These are phyloP conservation scores for Parotia lawesii DNA, from an alignment of 2,113 vertebrate species.

Conservation along the genomic window DNA sequence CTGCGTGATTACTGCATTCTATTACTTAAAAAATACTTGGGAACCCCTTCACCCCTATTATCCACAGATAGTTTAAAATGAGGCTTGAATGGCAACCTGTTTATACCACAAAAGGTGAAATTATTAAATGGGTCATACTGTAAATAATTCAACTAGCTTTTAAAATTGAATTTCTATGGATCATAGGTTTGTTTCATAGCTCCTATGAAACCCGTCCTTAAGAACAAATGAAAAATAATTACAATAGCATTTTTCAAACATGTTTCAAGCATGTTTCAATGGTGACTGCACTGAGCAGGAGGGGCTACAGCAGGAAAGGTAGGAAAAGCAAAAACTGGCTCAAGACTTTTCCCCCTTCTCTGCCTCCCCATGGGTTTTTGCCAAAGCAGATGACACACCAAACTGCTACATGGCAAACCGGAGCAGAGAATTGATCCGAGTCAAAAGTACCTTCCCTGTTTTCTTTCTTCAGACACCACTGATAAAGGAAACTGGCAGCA, in stretches of 20 bases:
- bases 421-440: not conserved
- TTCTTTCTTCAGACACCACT: not conserved
- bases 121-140: not conserved
- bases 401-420: not conserved
- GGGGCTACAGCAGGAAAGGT: not conserved
- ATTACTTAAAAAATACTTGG: not conserved
- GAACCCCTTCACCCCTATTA: not conserved
- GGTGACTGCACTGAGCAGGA: not conserved
- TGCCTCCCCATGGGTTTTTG: not conserved
- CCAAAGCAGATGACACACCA: not conserved
- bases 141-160: not conserved
- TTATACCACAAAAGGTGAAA: not conserved
- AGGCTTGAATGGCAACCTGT: constrained; percentile 2
- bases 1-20: too few relatives aligned
- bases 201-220: not conserved
- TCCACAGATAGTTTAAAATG: not conserved
- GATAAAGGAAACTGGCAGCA: not conserved
- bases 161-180: not conserved
- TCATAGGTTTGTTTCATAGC: not conserved
- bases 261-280: not conserved
- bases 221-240: not conserved
- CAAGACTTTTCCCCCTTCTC: not conserved
- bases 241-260: not conserved
- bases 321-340: not conserved
- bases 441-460: not conserved